Conservation (phyloP, 2,888 invertebrate species). For the Orthosia cruda region DNA sequence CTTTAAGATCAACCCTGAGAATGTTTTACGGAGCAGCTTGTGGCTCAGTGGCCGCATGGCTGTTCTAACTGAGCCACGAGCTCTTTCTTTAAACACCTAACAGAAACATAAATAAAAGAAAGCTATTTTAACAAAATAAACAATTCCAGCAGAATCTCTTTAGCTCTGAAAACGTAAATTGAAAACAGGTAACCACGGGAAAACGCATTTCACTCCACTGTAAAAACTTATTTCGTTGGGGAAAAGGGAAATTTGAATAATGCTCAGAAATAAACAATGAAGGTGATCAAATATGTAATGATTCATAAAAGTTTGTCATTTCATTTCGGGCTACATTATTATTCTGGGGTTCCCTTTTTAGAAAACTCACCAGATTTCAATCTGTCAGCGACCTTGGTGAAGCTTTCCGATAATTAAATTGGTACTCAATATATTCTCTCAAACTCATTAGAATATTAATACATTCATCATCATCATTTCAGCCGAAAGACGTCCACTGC, state of each 20-base stretch:
- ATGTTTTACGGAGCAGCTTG: too few relatives aligned
- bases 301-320: slow-evolving; percentile 7
- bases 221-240: slow-evolving; percentile 10
- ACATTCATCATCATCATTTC: too few relatives aligned
- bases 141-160: neutral
- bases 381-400: neutral
- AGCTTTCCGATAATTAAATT: neutral
- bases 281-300: slow-evolving; percentile 43
- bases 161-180: neutral
- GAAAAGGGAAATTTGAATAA: slow-evolving; percentile 17
- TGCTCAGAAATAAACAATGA: slow-evolving; percentile 41
- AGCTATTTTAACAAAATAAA: neutral
- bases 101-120: neutral
- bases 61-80: too few relatives aligned
- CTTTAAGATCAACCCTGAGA: too few relatives aligned
- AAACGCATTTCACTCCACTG: neutral
- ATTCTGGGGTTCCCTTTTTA: slow-evolving; percentile 3
- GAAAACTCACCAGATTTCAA: neutral
- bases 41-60: too few relatives aligned
- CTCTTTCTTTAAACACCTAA: neutral
- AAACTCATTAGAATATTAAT: too few relatives aligned
- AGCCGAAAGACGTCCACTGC: too few relatives aligned
- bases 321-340: neutral
- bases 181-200: neutral
- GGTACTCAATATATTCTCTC: too few relatives aligned